Evolutionary conservation across 2,113 vertebrate genomes (phyloP), one percentile per base, ranked within the genome.

Genomic region (Hirundichthys speculiger): DNA sequence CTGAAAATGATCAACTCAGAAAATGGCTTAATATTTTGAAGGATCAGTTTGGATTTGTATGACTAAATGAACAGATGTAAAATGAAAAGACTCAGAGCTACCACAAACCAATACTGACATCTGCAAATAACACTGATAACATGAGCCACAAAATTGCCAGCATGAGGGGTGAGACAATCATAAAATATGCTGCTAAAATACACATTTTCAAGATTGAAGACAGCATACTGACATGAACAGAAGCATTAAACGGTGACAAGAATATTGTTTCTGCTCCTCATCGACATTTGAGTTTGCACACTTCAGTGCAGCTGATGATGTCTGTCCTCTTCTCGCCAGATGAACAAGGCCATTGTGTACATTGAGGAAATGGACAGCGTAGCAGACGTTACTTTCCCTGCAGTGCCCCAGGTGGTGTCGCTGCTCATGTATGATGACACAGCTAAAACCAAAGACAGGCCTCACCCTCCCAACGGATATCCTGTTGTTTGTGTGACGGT

Each of bases 291-390:
- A 22, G 18, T 41, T 41, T 41, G 5, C 21, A 13, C 2, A 24
- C 7, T 5, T 21, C 13, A 2, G 20, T n/a, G 10, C 41, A 50
- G 7, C 41, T 70, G 19, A 57, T 1, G 0, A 22, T 47, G 20
- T 18, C 20, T 56, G 25, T 41, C 34, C 15, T 69, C 12, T 27
- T 41, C 27, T 70, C 54, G 20, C 54, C 40, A 94, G 93, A 93
- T 92, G 92, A 94, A 69, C 86, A 94, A 94, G 82, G 93, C 92
- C 51, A 92, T 93, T 30, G 91, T 94, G 43, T 94, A 94, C 84
- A 92, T 94, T 49, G 94, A 95, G 82, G 93, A 94, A 87, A 90
- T 92, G 92, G 92, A 94, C 83, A 93, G 90, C 7, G 82, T 93
- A 53, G 93, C 93, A 24, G 93, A 93, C 18, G 92, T 94, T 25